phyloP scores from a whole-genome alignment of 2,113 vertebrate genomes.

The Hipposideros armiger region DNA sequence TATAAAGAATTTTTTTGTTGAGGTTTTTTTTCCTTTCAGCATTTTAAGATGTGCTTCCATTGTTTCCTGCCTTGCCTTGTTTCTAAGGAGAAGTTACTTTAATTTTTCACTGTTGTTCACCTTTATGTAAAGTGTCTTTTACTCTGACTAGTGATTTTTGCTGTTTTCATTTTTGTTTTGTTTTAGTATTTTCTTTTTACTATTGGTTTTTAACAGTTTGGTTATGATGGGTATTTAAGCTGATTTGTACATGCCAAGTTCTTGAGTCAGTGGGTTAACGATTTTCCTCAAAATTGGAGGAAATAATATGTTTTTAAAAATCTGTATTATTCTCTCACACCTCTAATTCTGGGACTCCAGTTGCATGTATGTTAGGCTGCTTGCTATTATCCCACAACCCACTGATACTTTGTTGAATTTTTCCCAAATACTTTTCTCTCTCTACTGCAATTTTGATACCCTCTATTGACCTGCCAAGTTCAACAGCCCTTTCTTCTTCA shows the following conservation, averaged over 20 bases:
- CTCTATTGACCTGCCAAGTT: background rate
- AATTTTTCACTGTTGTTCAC: background rate
- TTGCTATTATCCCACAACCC: background rate
- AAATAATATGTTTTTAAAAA: background rate
- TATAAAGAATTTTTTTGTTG: background rate
- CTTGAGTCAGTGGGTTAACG: background rate
- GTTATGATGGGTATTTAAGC: background rate
- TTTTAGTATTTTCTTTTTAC: background rate
- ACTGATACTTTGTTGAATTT: background rate
- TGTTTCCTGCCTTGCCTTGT: background rate
- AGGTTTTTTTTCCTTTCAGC: background rate
- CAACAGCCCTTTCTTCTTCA: background rate
- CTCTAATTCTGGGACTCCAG: background rate
- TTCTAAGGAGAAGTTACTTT: background rate
- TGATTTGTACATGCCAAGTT: background rate
- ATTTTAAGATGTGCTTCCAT: background rate
- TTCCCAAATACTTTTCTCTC: background rate
- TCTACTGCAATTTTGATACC: background rate
- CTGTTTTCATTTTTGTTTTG: background rate
- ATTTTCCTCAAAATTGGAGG: background rate
- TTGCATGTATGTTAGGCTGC: background rate
- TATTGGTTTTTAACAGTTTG: background rate
- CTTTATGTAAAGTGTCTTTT: background rate
- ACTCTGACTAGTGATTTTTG: background rate
- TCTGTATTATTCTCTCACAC: background rate